Conservation (phyloP, 2,113 vertebrate species). For the Pterocles burchelli region DNA sequence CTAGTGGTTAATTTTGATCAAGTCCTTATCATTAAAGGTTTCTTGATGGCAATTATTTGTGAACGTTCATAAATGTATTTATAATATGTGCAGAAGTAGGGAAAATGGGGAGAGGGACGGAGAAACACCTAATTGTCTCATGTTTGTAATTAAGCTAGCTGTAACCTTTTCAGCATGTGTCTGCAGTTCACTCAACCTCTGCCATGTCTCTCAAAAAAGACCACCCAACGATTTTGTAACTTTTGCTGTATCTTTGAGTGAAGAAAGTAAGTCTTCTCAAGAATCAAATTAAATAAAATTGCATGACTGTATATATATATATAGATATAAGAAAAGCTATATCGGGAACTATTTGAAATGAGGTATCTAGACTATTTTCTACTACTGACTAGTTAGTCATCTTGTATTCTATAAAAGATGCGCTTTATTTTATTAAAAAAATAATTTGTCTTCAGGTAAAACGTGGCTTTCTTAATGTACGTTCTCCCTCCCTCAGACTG, state of each 20-base stretch:
- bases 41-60: not conserved
- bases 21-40: not conserved
- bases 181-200: not conserved
- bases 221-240: not conserved
- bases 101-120: not conserved
- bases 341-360: not conserved
- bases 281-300: not conserved
- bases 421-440: not conserved
- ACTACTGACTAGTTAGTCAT: not conserved
- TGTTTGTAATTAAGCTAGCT: not conserved
- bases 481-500: not conserved
- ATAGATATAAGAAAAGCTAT: not conserved
- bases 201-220: not conserved
- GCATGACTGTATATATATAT: not conserved
- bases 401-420: not conserved
- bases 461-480: not conserved
- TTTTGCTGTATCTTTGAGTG: not conserved
- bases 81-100: not conserved
- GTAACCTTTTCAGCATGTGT: not conserved
- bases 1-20: not conserved
- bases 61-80: not conserved
- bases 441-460: not conserved
- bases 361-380: not conserved
- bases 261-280: not conserved
- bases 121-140: not conserved